Base-by-base conservation (phyloP, 35 echinoderm and acorn worm species). In the Heliocidaris tuberculata region DNA sequence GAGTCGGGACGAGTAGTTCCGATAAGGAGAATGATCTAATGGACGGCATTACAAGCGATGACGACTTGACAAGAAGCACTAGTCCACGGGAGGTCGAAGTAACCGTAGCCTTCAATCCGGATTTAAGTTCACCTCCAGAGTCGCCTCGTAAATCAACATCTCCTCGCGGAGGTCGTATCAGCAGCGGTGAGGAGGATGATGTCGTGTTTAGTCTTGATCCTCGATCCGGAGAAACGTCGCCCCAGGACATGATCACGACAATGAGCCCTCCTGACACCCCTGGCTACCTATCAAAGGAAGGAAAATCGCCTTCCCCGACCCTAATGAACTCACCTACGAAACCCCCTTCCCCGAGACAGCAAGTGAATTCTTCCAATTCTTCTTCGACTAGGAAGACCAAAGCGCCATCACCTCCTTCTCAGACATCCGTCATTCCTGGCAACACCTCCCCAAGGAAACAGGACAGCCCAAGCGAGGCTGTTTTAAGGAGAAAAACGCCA, bases 251-350 rank as follows among this genome's bases (percentile, higher is more conserved):
- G 91, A 93, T 93, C 16, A 93, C 91, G 49, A 93, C 91, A 11
- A 93, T 93, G 91, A 93, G 91, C 19, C 91, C 91, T 59, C 91
- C 91, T 30, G 91, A 93, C 47, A 93, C 91, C 6, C 91, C 91
- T 31, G 50, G 91, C 47, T 93, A 93, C 50, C n/a, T 93, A 30
- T 59, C 91, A 13, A 30, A 32, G 30, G 91, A 93, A 93, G 49
- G 11, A 10, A 93, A 59, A 59, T 48, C 24, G 16, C 87, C 31
- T 47, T 89, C 31, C 31, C 87, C 87, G 8, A 88, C 31, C 47
- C 47, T 42, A 0, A 21, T 30, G 86, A 32, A 88, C 61, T 27
- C 17, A 2, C 47, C 86, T 19, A 89, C 31, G 47, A 89, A 89
- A 89, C 13, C 31, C 87, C 13, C 87, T 48, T 89, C 87, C 17